These are phyloP conservation scores for Laterallus jamaicensis DNA, from an alignment of 2,113 vertebrate species.

Conservation along the genomic window DNA sequence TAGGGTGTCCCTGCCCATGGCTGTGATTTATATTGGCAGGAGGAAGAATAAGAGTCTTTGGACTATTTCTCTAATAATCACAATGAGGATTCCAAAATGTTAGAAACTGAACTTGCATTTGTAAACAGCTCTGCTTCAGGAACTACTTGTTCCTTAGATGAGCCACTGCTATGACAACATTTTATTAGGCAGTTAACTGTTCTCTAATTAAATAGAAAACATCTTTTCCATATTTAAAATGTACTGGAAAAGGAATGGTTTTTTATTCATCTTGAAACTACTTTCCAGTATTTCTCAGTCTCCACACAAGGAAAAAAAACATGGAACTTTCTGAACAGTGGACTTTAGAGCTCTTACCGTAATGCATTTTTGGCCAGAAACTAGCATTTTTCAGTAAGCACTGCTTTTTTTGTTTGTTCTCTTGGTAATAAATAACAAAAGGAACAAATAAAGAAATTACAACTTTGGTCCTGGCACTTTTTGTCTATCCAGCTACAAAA, in stretches of 20 bases:
- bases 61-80: not conserved
- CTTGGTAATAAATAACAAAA: constrained; percentile 59
- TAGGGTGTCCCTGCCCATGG: no score
- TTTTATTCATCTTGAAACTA: not conserved
- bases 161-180: not conserved
- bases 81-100: not conserved
- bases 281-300: not conserved
- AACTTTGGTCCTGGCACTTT: not conserved
- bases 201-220: not conserved
- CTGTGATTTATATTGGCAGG: not conserved
- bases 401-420: constrained; percentile 41
- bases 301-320: not conserved
- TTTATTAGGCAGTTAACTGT: not conserved
- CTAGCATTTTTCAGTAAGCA: not conserved
- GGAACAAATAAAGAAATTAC: not conserved
- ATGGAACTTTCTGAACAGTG: not conserved
- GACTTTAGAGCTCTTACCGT: constrained; percentile 18
- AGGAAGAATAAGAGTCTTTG: not conserved
- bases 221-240: not conserved
- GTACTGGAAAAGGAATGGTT: not conserved
- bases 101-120: not conserved
- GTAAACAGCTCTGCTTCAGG: not conserved
- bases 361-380: not conserved
- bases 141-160: not conserved
- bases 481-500: not conserved